Percentiles rank a stretch among this genome's conserved stretches.
Evolutionary conservation across 2,888 invertebrate species (phyloP).

Genomic region (Lasioglossum leucozonium): DNA sequence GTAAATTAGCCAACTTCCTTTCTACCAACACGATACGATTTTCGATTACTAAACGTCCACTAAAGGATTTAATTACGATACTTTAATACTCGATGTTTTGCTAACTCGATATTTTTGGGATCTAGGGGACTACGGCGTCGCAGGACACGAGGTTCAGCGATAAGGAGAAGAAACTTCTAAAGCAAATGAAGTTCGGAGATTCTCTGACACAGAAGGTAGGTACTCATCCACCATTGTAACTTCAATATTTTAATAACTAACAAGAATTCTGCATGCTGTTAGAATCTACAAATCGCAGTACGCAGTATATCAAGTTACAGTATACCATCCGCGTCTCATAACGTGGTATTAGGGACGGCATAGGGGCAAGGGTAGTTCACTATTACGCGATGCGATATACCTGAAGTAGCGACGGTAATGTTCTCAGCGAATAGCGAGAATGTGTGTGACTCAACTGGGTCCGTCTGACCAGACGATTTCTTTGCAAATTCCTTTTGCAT

Average conservation of each 20-base stretch:
- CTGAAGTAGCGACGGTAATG: not conserved
- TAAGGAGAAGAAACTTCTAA: constrained; percentile 99
- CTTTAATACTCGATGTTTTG: not conserved
- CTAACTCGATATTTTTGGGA: constrained; percentile 49
- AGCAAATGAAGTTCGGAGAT: constrained; percentile 99
- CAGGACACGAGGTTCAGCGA: constrained; percentile 99
- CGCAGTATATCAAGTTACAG: not conserved
- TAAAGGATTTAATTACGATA: no score
- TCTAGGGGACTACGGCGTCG: constrained; percentile 98
- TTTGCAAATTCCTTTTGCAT: not conserved
- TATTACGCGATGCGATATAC: not conserved
- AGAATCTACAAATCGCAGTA: not conserved
- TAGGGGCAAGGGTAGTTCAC: not conserved
- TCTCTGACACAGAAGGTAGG: constrained; percentile 95
- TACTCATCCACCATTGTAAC: not conserved
- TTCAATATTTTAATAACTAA: not conserved
- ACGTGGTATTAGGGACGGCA: not conserved
- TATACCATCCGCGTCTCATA: not conserved
- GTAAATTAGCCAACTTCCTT: constrained; percentile 77
- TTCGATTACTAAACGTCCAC: no score
- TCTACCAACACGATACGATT: not conserved
- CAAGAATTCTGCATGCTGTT: not conserved
- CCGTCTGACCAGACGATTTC: not conserved
- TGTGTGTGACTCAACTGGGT: not conserved
- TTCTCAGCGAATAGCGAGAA: not conserved